Base-by-base conservation (phyloP, 2,888 invertebrate genomes). In the Eulithis prunata region DNA sequence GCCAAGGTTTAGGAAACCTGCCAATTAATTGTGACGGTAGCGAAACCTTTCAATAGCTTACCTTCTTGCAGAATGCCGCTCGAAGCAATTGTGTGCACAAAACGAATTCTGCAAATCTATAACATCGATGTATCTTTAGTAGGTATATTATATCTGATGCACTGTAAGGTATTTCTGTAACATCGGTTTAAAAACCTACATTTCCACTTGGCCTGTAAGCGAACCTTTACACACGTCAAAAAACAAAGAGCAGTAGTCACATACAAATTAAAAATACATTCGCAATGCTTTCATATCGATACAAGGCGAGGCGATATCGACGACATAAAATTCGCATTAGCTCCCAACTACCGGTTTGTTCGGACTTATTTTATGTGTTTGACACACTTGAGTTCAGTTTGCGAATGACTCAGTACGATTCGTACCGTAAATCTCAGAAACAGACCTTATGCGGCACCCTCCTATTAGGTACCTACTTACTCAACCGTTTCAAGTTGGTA, bases 241-340 rank as follows among this genome's bases (percentile, higher is more conserved):
- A 70, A 66, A 72, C 45, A 69, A 60, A 69, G 61, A 66, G 64
- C 65, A 66, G 57, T 60, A 69, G 66, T 66, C 57, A 69, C 62
- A 66, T 62, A 68, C 66, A 63, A 66, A 61, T 66, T 69, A 68
- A 69, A 73, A 64, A 69, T 71, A 66, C 64, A 80, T 77, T 82
- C 81, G 82, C 82, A 75, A 75, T 74, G 78, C 77, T 76, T 76
- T 77, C 78, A 71, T 73, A 73, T 78, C 75, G 79, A 74, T 78
- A 81, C 83, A 79, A 81, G 80, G 83, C 84, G 80, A 74, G 72
- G 78, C 82, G 82, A 82, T 85, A 85, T 81, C 82, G 76, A 71
- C 72, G 80, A 89, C 88, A 88, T 86, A 85, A 83, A 85, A 86
- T 81, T 88, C 89, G 89, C 89, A 88, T 88, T 89, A 87, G 88